These are phyloP conservation scores for Chloroceryle inda DNA, from an alignment of 2,797 vertebrate species.

Conservation along the genomic window DNA sequence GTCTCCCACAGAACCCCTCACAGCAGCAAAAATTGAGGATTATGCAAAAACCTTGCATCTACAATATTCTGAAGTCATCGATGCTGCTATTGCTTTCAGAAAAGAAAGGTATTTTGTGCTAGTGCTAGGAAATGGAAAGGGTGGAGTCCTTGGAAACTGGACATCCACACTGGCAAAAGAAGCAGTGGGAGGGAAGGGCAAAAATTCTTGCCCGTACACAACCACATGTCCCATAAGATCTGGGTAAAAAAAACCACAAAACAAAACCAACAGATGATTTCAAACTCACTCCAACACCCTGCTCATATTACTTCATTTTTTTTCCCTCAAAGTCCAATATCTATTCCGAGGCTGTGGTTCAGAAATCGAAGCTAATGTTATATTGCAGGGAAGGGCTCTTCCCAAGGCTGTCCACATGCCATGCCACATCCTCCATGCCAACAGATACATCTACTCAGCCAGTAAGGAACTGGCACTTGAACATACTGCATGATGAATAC, in stretches of 20 bases:
- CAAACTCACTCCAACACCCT: slow-evolving; percentile 1
- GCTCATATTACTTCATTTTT: background rate
- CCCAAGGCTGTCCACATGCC: background rate
- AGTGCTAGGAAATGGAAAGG: background rate
- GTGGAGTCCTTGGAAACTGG: background rate
- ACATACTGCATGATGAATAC: background rate
- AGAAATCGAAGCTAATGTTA: background rate
- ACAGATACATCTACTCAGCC: background rate
- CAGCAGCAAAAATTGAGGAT: background rate
- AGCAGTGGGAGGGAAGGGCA: background rate
- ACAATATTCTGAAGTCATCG: background rate
- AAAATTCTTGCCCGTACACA: background rate
- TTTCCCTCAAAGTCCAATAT: background rate
- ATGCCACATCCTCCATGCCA: background rate
- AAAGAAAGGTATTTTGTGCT: background rate
- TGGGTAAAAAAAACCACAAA: rapidly evolving
- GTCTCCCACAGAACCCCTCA: background rate
- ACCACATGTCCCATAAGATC: background rate
- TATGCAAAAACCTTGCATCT: background rate
- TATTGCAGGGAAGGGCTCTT: background rate
- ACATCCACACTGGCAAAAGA: background rate
- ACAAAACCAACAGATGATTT: background rate
- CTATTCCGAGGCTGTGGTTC: background rate
- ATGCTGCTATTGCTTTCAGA: background rate
- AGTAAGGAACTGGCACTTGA: background rate